Evolutionary conservation across 2,797 vertebrate genomes (phyloP), one percentile per base, ranked within the genome.

Genomic region (Gymnoscopelus microlampas): DNA sequence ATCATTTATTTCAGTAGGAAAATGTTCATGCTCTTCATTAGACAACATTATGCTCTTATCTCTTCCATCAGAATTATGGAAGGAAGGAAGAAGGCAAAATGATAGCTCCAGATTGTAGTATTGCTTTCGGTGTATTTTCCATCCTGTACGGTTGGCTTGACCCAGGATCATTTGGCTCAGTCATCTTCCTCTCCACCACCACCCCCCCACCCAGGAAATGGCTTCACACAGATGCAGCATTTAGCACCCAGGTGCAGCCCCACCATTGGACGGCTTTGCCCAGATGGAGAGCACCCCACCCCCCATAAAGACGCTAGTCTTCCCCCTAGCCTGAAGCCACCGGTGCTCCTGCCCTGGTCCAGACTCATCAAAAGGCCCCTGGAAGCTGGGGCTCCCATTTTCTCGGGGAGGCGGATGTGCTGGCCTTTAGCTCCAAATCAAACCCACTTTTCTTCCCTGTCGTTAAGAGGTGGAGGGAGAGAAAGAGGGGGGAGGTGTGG

Each of bases 181-280:
- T 81, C 86, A 80, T 89, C 91, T 93, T 93, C 90, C 91, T 92
- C 86, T 84, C 78, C 80, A 77, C 83, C 78, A 74, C 50, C 73
- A 75, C 61, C 57, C 57, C 56, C 29, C 50, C 69, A 58, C 72
- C 71, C 90, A 93, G 92, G 93, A 93, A 94, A 90, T 62, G 87
- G 69, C 80, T 79, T 59, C 61, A 89, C 85, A 92, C 92, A 94
- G 92, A 90, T 70, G 87, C 85, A 80, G 89, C 91, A 92, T 94
- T 94, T 89, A 93, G 90, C 68, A 77, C 80, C 90, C 93, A 94
- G 94, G 94, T 94, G 93, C 93, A 92, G 90, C 81, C 75, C 87
- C 89, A 76, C 81, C 82, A 87, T 74, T 80, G 79, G 86, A 88
- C 78, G 80, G 86, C 89, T 90, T 91, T 85, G 85, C 87, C 93